These are phyloP conservation scores for Yponomeuta evonymella DNA, from an alignment of 2,888 invertebrate genomes.

Conservation along the genomic window DNA sequence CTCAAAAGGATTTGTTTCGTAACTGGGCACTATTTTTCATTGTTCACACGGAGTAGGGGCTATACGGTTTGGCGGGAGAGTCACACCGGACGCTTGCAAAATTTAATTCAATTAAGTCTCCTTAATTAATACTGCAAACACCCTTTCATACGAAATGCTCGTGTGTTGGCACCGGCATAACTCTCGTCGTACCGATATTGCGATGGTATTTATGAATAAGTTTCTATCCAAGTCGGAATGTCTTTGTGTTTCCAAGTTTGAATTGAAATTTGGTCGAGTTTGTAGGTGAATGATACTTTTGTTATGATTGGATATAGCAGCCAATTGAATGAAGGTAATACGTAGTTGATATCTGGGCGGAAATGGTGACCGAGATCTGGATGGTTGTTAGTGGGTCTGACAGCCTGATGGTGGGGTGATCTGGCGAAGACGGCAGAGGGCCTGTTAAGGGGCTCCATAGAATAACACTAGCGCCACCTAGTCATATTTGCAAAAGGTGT, in stretches of 20 bases:
- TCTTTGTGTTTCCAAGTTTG: background rate
- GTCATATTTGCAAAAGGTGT: no score
- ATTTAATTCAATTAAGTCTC: conserved; percentile 65
- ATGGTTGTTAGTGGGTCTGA: no score
- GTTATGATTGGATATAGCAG: no score
- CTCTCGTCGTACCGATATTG: background rate
- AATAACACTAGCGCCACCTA: no score
- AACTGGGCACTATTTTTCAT: no score
- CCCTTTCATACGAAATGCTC: conserved; percentile 5
- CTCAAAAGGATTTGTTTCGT: no score
- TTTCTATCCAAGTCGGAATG: background rate
- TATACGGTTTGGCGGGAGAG: background rate
- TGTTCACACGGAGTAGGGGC: background rate
- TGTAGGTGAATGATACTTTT: background rate
- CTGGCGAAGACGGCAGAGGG: no score
- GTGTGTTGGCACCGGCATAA: background rate
- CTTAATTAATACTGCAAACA: conserved; percentile 54
- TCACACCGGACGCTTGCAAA: conserved; percentile 40
- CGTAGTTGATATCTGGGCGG: no score
- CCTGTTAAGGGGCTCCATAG: no score
- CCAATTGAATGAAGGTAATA: no score
- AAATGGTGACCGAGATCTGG: no score
- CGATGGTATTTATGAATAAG: background rate
- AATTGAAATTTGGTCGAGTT: background rate
- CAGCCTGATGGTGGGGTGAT: no score